A percentile compares a stretch with the other conserved stretches of the same genome.
Conservation (phyloP, 1,140 invertebrate species). For the Calliopsis andreniformis region DNA sequence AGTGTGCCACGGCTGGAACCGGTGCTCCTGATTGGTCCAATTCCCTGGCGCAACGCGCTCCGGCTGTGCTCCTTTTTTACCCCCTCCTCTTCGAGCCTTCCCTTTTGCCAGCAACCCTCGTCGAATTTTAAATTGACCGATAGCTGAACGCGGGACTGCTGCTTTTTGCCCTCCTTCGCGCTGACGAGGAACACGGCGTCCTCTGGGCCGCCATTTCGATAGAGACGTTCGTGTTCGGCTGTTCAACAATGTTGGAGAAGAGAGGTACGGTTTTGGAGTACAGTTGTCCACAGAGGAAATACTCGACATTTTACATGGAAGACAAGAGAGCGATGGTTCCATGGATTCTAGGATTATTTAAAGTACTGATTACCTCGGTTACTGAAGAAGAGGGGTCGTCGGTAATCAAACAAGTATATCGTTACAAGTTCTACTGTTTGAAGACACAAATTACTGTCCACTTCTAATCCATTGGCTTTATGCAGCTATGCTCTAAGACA, state of each 20-base stretch:
- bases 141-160: slow-evolving; percentile 26
- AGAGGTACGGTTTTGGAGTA: too few species aligned
- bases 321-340: too few species aligned
- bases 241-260: neutral
- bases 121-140: slow-evolving; percentile 59
- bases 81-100: neutral
- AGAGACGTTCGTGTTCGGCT: slow-evolving; percentile 16
- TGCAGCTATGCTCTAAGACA: neutral
- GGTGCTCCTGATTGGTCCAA: slow-evolving; percentile 63
- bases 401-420: too few species aligned
- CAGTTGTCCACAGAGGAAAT: neutral
- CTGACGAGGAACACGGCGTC: neutral
- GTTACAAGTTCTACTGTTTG: too few species aligned
- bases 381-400: too few species aligned
- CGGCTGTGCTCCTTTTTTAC: slow-evolving; percentile 39
- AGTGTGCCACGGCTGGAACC: slow-evolving; percentile 63
- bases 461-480: too few species aligned
- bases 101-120: neutral
- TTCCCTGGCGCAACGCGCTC: slow-evolving; percentile 55
- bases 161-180: slow-evolving; percentile 3
- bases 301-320: too few species aligned
- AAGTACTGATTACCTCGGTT: too few species aligned
- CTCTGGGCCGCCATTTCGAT: neutral
- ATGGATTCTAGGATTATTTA: too few species aligned
- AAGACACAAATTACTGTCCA: too few species aligned